Base-by-base conservation (phyloP, 2,888 invertebrate species). In the Xanthostigma xanthostigma region DNA sequence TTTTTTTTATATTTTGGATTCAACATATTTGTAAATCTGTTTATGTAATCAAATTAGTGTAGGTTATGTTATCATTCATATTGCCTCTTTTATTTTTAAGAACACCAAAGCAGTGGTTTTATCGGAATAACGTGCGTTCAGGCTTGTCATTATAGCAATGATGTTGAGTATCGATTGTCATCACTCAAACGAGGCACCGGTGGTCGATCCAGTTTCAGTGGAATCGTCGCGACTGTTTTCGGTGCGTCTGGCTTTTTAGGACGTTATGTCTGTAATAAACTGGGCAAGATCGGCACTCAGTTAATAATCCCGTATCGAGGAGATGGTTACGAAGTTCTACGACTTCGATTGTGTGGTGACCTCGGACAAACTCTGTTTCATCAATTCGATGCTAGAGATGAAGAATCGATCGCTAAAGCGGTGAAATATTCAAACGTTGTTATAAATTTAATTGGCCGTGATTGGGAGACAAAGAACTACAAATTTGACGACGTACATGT, bases 151-250 rank as follows among this genome's bases (percentile, higher is more conserved):
- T 79, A 78, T 59, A 74, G 75, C 58, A 69, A 73, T 1, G 75
- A 77, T 52, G 60, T 59, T 17, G 69, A 66, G 53, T 73, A 73
- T 52, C 82, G 81, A 66, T 61, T 81, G 48, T 74, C 84, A 9
- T 69, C 78, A 1, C 73, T 88, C 62, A 88, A 84, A 64, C 73
- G 84, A 54, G 92, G 91, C 34, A 87, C 90, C 14, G 92, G 91
- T 11, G 97, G 96, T 13, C 80, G 98, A 36, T 86, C 88, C 56
- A 96, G 95, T 61, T 98, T 97, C 66, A 97, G 88, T 69, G 98
- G 98, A 0, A 75, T 89, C 48, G 93, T 97, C 2, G 93, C 91
- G n/a, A 98, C 98, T n/a, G 87, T 98, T 1, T 96, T 97, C 65
- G 97, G 97, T 46, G 79, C 81, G 49, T 82, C 83, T 36, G 97